phyloP scores from a whole-genome alignment of 1,140 invertebrate genomes.

The Babylonia areolata region DNA sequence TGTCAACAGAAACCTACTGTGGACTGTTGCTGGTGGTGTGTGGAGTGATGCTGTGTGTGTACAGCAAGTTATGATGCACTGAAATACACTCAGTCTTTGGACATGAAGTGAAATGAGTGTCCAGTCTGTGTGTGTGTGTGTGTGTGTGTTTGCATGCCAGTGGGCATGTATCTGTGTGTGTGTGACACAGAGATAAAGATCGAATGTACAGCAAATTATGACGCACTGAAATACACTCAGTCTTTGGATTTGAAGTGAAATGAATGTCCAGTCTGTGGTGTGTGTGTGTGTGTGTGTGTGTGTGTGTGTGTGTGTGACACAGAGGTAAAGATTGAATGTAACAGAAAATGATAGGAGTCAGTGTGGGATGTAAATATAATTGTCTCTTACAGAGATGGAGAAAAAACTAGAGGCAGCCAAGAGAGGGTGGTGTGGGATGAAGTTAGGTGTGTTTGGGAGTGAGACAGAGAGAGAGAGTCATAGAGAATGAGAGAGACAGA shows the following conservation, averaged over 20 bases:
- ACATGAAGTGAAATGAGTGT: not conserved
- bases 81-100: not conserved
- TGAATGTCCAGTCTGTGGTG: not conserved
- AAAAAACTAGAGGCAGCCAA: no score
- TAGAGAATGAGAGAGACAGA: no score
- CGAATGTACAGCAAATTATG: conserved; percentile 63
- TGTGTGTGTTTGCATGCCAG: conserved; percentile 1
- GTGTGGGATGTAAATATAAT: no score
- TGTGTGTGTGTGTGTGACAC: not conserved
- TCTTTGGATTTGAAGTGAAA: not conserved
- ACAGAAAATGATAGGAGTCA: no score
- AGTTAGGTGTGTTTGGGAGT: no score
- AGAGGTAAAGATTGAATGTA: no score
- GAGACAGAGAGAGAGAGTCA: no score
- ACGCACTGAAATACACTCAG: conserved; percentile 15
- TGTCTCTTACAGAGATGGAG: no score
- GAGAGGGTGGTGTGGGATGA: no score
- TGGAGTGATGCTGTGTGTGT: conserved; percentile 67
- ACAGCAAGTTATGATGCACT: conserved; percentile 57
- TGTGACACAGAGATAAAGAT: no score
- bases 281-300: not conserved
- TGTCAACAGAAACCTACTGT: conserved; percentile 62
- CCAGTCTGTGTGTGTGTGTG: conserved; percentile 7
- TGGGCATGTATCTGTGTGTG: not conserved
- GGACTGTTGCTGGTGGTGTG: conserved; percentile 66